Evolutionary conservation across 2,113 vertebrate genomes (phyloP).

Genomic region (Corythornis madagascariensis): DNA sequence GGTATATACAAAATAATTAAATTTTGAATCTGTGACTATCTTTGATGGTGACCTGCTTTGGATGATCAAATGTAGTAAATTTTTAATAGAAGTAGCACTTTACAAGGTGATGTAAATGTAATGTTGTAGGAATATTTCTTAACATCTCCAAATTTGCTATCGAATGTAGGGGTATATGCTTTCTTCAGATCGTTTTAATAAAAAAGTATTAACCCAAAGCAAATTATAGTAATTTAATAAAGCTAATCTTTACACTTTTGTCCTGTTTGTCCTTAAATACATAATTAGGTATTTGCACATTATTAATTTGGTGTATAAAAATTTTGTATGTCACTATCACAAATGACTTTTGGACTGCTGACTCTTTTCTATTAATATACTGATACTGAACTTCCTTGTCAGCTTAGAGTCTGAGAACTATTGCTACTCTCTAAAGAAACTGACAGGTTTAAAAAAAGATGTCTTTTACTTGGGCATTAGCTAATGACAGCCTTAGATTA

Average conservation of each 20-base stretch:
- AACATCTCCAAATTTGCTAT: not conserved
- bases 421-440: not conserved
- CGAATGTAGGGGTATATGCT: not conserved
- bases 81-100: not conserved
- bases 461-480: not conserved
- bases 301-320: not conserved
- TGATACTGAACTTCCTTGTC: not conserved
- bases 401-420: not conserved
- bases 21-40: not conserved
- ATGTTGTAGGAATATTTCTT: not conserved
- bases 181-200: not conserved
- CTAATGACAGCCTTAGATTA: not conserved
- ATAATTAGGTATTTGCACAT: not conserved
- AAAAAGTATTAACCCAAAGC: not conserved
- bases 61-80: not conserved
- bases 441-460: not conserved
- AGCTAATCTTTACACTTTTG: not conserved
- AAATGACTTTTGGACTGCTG: not conserved
- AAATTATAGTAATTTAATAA: not conserved
- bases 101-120: not conserved
- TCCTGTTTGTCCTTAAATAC: not conserved
- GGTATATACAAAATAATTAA: not conserved
- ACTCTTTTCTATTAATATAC: not conserved
- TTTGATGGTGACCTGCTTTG: not conserved
- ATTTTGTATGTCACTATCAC: not conserved